These are phyloP conservation scores for Bufotes viridis DNA, from an alignment of 2,797 vertebrate genomes.

Conservation along the genomic window DNA sequence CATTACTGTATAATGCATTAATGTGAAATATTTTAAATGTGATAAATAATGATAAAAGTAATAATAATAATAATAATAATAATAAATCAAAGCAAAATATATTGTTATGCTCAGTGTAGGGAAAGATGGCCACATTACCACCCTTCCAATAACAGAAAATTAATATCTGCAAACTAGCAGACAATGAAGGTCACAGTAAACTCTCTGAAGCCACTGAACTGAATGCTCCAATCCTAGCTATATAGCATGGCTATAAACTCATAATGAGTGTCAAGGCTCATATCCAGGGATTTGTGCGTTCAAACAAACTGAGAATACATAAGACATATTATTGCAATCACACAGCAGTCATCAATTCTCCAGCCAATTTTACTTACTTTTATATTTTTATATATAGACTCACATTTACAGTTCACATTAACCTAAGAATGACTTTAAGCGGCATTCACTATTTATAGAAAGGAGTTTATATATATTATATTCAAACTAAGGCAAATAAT, in stretches of 20 bases:
- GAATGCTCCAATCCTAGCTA: background rate
- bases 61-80: background rate
- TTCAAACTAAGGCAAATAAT: background rate
- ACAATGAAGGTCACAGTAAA: constrained; percentile 11
- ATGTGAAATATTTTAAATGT: no score
- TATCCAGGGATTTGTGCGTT: background rate
- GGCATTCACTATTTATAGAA: background rate
- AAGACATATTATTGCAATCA: background rate
- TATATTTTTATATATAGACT: background rate
- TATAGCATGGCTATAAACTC: constrained; percentile 5
- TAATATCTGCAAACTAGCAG: background rate
- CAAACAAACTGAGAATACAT: constrained; percentile 7
- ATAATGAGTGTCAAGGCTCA: background rate
- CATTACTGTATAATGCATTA: background rate
- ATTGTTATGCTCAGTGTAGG: background rate
- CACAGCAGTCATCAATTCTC: constrained; percentile 5
- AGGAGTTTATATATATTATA: background rate
- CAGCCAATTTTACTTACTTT: background rate
- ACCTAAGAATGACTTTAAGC: constrained; percentile 1
- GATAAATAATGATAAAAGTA: background rate
- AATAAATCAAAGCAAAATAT: background rate
- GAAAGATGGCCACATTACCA: background rate
- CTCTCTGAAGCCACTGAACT: background rate
- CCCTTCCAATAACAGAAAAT: background rate
- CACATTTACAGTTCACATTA: background rate